Percentiles rank a stretch among this genome's conserved stretches.
phyloP scores from a whole-genome alignment of 2,888 invertebrate species.

The Caenorhabditis virilis region DNA sequence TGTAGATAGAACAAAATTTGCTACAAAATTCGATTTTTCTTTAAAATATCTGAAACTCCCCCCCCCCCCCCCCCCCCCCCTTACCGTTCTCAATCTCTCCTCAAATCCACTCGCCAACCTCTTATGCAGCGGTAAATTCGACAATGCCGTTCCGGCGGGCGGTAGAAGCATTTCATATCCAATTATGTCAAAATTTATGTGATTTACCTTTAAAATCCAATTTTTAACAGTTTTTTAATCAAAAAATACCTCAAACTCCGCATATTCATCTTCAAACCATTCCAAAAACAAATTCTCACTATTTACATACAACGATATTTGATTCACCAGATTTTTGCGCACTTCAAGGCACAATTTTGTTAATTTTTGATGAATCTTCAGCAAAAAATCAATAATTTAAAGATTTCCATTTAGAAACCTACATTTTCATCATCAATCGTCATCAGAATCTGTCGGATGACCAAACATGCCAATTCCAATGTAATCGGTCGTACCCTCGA shows the following conservation, averaged over 20 bases:
- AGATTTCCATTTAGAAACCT: not conserved
- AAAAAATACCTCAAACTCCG: slow-evolving; percentile 79
- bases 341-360: slow-evolving; percentile 25
- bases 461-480: slow-evolving; percentile 83
- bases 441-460: slow-evolving; percentile 78
- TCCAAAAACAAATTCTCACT: slow-evolving; percentile 97
- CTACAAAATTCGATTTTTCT: slow-evolving; percentile 25
- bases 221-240: not conserved
- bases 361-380: slow-evolving; percentile 33
- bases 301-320: slow-evolving; percentile 69
- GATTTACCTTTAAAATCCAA: slow-evolving; percentile 34
- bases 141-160: slow-evolving; percentile 92
- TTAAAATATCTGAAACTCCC: slow-evolving; percentile 1
- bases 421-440: slow-evolving; percentile 70
- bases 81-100: slow-evolving; percentile 72
- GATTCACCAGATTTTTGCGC: slow-evolving; percentile 73
- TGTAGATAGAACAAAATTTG: slow-evolving; percentile 50
- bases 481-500: slow-evolving; percentile 89
- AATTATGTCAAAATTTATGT: slow-evolving; percentile 77
- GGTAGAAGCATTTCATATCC: slow-evolving; percentile 95
- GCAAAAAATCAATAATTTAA: not conserved
- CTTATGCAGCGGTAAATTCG: slow-evolving; percentile 90
- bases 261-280: slow-evolving; percentile 97
- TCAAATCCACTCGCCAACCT: slow-evolving; percentile 94
- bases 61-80: not conserved